phyloP scores from a whole-genome alignment of 1,140 invertebrate species.

The Asobara japonica region DNA sequence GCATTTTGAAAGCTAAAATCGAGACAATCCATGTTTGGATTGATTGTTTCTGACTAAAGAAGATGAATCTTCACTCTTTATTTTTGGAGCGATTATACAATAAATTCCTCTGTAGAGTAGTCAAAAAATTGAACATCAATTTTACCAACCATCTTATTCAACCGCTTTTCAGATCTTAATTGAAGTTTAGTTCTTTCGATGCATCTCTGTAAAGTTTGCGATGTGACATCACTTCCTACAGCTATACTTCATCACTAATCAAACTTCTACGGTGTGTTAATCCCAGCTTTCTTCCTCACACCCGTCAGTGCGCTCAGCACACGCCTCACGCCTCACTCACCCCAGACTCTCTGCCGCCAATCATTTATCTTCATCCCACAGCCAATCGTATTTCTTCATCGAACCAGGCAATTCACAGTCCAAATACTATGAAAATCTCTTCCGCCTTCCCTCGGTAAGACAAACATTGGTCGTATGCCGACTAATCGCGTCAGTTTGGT shows the following conservation, averaged over 20 bases:
- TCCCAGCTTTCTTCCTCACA: conserved; percentile 5
- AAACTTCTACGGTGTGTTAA: conserved; percentile 8
- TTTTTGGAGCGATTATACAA: too few relatives aligned
- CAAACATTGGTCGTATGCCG: neutral
- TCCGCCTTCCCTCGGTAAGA: neutral
- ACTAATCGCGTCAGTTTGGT: neutral
- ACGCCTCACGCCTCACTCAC: neutral
- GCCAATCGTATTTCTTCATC: conserved; percentile 29
- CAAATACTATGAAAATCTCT: conserved; percentile 26
- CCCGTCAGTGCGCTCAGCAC: neutral
- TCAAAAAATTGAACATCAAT: too few relatives aligned
- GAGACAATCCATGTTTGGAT: too few relatives aligned
- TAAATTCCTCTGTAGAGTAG: too few relatives aligned
- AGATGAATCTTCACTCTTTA: too few relatives aligned
- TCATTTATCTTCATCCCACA: conserved; percentile 32
- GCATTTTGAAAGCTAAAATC: too few relatives aligned
- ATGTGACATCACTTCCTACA: neutral
- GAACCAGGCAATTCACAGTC: conserved; percentile 15
- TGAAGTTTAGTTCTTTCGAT: too few relatives aligned
- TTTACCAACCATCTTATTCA: too few relatives aligned
- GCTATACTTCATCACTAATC: neutral
- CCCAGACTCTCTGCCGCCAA: neutral
- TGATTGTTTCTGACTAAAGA: too few relatives aligned
- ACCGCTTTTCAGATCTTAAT: too few relatives aligned
- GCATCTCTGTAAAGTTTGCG: too few relatives aligned